Percentiles rank a stretch among this genome's conserved stretches.
Conservation (phyloP, 2,113 vertebrate species). For the Cairina moschata region DNA sequence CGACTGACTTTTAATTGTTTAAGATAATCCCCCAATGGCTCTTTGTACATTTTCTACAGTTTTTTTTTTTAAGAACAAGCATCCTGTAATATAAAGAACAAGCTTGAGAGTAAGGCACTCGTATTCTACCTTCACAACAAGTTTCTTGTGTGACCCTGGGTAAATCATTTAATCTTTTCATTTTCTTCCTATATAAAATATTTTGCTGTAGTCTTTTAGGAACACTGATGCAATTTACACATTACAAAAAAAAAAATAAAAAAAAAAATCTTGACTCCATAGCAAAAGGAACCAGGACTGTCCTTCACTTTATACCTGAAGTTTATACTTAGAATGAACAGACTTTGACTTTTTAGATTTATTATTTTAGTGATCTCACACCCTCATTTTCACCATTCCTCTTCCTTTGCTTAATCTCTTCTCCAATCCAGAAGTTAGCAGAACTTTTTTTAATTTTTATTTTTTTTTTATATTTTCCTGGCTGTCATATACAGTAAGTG, state of each 20-base stretch:
- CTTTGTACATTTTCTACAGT: neutral
- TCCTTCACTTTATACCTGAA: neutral
- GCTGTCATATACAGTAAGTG: neutral
- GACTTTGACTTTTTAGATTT: neutral
- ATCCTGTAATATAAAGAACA: neutral
- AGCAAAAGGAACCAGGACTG: neutral
- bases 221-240: neutral
- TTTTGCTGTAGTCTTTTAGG: neutral
- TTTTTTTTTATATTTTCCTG: neutral
- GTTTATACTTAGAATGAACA: neutral
- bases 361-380: neutral
- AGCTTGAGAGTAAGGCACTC: neutral
- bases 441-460: neutral
- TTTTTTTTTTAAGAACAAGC: neutral
- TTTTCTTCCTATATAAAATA: neutral
- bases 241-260: neutral
- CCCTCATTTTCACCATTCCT: neutral
- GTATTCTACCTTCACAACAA: neutral
- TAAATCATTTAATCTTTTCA: neutral
- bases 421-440: neutral
- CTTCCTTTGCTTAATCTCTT: neutral
- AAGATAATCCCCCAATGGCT: neutral
- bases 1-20: conserved; percentile 35
- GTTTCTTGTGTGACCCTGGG: neutral
- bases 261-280: neutral